phyloP scores from a whole-genome alignment of 2,888 invertebrate genomes.

The Lymantria dispar region DNA sequence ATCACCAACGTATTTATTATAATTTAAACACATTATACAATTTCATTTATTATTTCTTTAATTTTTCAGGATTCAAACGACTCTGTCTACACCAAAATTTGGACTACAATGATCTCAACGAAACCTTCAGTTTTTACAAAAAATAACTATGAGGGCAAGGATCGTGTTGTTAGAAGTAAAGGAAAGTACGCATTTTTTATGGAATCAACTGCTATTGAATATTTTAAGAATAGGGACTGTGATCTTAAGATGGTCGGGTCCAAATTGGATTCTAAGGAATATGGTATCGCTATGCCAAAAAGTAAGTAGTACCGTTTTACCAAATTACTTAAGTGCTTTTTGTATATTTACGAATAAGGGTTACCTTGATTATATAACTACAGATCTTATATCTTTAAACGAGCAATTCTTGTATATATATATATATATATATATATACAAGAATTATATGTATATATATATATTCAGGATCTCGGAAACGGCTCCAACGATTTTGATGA shows the following conservation, averaged over 20 bases:
- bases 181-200: conserved; percentile 96
- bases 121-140: conserved; percentile 90
- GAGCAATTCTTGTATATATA: too few species aligned
- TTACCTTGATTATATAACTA: too few species aligned
- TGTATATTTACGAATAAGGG: too few species aligned
- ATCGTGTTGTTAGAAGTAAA: conserved; percentile 88
- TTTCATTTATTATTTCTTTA: too few species aligned
- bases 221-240: conserved; percentile 91
- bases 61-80: conserved; percentile 89
- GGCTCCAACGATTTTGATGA: too few species aligned
- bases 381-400: too few species aligned
- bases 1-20: too few species aligned
- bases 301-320: conserved; percentile 80
- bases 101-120: conserved; percentile 92
- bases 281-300: conserved; percentile 92
- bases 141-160: conserved; percentile 92
- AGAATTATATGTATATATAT: too few species aligned
- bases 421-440: too few species aligned
- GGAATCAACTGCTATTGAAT: conserved; percentile 97
- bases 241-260: conserved; percentile 90
- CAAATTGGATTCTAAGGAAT: conserved; percentile 90
- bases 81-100: conserved; percentile 93
- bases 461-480: too few species aligned
- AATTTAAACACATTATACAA: too few species aligned
- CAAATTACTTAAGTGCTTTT: background rate